Conservation (phyloP, 2,113 vertebrate species). For the Carassius auratus region DNA sequence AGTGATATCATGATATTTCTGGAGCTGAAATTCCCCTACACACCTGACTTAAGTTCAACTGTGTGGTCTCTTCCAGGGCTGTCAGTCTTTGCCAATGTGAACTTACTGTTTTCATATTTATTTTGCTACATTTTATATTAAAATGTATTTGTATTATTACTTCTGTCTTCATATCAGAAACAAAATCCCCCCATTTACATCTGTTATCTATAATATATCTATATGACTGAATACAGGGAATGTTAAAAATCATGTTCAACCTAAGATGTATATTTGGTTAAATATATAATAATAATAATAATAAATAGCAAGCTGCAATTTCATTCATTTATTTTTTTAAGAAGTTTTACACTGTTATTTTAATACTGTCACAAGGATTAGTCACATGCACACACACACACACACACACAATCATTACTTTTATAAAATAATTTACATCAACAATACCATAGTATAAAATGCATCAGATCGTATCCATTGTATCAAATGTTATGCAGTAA, state of each 20-base stretch:
- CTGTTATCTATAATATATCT: background rate
- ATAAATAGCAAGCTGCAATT: background rate
- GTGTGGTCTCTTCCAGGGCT: background rate
- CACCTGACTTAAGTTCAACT: too few relatives aligned
- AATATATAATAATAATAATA: too few relatives aligned
- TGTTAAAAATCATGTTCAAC: background rate
- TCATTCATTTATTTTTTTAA: too few relatives aligned
- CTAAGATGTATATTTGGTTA: background rate
- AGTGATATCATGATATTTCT: too few relatives aligned
- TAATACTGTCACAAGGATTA: too few relatives aligned
- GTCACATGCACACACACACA: too few relatives aligned
- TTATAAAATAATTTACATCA: background rate
- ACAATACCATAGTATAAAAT: background rate
- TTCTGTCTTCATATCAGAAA: background rate
- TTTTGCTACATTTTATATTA: background rate
- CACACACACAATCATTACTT: background rate
- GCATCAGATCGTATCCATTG: background rate
- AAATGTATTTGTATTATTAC: background rate
- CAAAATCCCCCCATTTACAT: background rate
- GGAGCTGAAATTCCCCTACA: too few relatives aligned
- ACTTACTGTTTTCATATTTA: background rate
- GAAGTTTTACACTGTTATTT: too few relatives aligned
- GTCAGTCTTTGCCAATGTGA: background rate
- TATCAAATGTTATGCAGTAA: background rate
- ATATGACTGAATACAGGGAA: background rate